Percentiles rank a stretch among this genome's conserved stretches.
phyloP scores from a whole-genome alignment of 2,888 invertebrate species.

The Elysia crispata region DNA sequence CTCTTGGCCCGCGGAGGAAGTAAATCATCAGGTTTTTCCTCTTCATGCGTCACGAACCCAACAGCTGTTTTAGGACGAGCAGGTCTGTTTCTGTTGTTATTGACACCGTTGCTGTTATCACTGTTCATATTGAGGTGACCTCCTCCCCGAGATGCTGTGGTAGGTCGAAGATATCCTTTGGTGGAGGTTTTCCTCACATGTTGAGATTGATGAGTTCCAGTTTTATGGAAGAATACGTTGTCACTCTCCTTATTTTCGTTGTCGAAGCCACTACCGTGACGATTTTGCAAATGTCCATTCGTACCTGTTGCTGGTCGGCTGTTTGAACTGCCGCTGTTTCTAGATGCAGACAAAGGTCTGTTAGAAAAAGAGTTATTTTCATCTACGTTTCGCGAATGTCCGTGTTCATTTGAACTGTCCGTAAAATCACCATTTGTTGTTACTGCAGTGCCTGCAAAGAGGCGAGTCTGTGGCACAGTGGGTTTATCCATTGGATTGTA shows the following conservation, averaged over 20 bases:
- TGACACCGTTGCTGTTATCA: background rate
- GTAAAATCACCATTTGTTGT: too few species aligned
- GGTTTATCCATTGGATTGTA: background rate
- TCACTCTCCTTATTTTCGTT: background rate
- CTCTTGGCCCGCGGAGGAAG: constrained; percentile 19
- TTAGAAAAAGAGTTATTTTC: background rate
- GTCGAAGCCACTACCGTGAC: background rate
- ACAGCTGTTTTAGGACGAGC: constrained; percentile 43
- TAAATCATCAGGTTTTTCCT: constrained; percentile 4
- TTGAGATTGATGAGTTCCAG: background rate
- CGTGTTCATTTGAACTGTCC: too few species aligned
- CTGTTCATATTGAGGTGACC: background rate
- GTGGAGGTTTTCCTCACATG: too few species aligned
- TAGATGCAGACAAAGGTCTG: background rate
- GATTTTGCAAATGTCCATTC: too few species aligned
- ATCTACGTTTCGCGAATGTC: background rate
- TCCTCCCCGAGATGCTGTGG: background rate
- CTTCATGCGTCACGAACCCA: background rate
- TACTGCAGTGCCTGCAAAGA: background rate
- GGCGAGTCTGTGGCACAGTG: background rate
- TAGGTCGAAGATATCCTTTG: background rate
- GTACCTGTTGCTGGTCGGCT: background rate
- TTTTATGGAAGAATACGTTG: background rate
- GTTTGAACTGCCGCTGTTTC: background rate
- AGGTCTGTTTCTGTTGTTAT: background rate